phyloP scores from a whole-genome alignment of 64 coral and sea anemone species.

The Anthopleura sola region DNA sequence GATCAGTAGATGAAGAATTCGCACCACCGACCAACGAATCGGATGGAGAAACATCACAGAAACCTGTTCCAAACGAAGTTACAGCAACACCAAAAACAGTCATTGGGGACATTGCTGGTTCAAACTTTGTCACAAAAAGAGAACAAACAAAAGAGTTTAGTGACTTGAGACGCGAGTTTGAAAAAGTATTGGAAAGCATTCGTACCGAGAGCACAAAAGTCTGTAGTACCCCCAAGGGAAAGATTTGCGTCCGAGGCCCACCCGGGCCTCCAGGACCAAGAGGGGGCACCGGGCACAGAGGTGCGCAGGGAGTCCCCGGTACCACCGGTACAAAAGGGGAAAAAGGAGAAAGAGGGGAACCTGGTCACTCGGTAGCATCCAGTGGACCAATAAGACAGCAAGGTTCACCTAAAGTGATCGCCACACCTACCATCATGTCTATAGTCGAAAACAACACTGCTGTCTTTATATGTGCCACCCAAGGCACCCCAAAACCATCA shows the following conservation, averaged over 20 bases:
- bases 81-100: not conserved
- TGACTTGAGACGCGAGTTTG: not conserved
- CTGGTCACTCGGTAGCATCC: constrained; percentile 1
- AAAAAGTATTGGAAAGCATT: constrained; percentile 22
- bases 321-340: not conserved
- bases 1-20: not conserved
- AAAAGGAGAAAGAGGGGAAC: constrained; percentile 49
- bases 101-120: not conserved
- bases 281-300: constrained; percentile 32
- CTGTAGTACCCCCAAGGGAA: constrained; percentile 38
- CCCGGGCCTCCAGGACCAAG: constrained; percentile 25
- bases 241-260: constrained; percentile 37
- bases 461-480: constrained; percentile 29
- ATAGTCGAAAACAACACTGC: constrained; percentile 52
- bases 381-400: not conserved
- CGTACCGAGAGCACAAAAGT: constrained; percentile 26
- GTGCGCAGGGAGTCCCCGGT: constrained; percentile 23
- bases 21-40: not conserved
- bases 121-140: not conserved
- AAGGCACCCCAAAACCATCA: constrained; percentile 33
- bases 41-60: not conserved
- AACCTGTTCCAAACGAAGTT: not conserved
- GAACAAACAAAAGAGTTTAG: not conserved
- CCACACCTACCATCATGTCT: constrained; percentile 36
- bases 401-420: constrained; percentile 6